Evolutionary conservation across 2,888 invertebrate species (phyloP).

Genomic region (Drosophila acutilabella): DNA sequence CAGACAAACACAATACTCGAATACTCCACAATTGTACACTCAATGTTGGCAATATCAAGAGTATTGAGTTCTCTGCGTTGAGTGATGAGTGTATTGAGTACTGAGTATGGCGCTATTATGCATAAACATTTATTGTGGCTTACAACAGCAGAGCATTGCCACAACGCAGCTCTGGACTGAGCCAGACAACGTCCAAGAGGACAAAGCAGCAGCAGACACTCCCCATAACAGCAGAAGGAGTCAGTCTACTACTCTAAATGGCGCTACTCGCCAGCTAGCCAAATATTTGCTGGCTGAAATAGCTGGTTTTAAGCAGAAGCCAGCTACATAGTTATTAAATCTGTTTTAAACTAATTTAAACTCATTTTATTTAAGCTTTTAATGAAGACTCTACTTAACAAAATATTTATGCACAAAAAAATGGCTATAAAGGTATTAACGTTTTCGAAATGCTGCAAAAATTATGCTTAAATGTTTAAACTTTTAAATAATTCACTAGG

Average conservation of each 20-base stretch:
- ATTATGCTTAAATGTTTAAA: no score
- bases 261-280: slow-evolving; percentile 3
- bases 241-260: background rate
- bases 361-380: no score
- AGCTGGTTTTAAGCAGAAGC: no score
- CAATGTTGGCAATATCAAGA: slow-evolving; percentile 16
- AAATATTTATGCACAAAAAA: no score
- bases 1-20: slow-evolving; percentile 12
- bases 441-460: no score
- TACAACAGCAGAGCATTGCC: slow-evolving; percentile 25
- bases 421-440: no score
- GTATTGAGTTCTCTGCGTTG: slow-evolving; percentile 30
- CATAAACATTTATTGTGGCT: slow-evolving; percentile 70
- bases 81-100: background rate
- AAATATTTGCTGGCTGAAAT: background rate
- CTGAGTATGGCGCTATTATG: slow-evolving; percentile 68
- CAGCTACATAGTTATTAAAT: background rate
- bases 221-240: background rate
- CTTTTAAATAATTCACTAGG: no score
- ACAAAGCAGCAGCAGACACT: slow-evolving; percentile 27
- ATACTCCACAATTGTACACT: slow-evolving; percentile 5
- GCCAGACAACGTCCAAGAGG: slow-evolving; percentile 4
- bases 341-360: no score
- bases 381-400: no score
- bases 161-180: background rate